Conservation (phyloP, 1,140 invertebrate genomes). For the Diorhabda carinulata region DNA sequence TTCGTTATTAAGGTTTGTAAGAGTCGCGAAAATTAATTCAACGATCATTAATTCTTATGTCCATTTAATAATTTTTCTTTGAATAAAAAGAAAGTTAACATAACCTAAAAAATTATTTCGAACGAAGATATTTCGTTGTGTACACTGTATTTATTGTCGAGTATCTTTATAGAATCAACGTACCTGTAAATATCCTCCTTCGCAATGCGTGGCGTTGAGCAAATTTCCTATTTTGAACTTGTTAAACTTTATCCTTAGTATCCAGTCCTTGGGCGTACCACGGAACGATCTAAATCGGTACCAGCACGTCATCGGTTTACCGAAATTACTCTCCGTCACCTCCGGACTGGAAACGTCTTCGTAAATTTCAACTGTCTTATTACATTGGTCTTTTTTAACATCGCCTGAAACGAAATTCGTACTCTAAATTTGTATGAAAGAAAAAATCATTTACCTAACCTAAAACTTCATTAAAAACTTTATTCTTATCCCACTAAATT, state of each 20-base stretch:
- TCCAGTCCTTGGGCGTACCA: constrained; percentile 81
- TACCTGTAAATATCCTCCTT: constrained; percentile 84
- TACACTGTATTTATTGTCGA: no score
- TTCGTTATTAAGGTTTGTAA: no score
- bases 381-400: constrained; percentile 73
- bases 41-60: no score
- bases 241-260: constrained; percentile 82
- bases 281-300: constrained; percentile 82
- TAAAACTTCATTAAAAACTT: no score
- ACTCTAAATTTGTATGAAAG: no score
- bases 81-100: no score
- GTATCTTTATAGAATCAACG: neutral
- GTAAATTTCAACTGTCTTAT: constrained; percentile 89
- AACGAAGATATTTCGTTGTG: no score
- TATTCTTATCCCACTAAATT: no score
- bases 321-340: constrained; percentile 74
- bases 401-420: constrained; percentile 53
- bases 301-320: constrained; percentile 79
- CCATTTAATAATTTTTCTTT: no score
- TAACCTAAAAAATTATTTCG: no score
- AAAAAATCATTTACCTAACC: no score
- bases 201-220: constrained; percentile 79
- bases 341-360: constrained; percentile 84
- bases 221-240: constrained; percentile 87
- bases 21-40: no score